Conservation (phyloP, 2,113 vertebrate species). For the Brachyistius frenatus region DNA sequence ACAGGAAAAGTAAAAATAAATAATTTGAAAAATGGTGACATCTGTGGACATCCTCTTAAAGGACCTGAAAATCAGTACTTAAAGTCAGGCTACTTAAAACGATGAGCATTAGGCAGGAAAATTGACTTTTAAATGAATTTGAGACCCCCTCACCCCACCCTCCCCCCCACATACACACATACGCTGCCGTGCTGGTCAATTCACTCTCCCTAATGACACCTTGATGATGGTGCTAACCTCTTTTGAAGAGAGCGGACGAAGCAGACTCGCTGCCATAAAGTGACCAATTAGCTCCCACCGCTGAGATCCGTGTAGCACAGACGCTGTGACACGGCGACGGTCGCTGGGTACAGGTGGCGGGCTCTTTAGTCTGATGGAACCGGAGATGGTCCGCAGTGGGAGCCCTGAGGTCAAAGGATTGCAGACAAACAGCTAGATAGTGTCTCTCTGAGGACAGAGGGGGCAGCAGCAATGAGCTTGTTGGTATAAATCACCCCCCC, state of each 20-base stretch:
- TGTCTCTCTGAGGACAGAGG: conserved; percentile 47
- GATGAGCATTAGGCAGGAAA: conserved; percentile 21
- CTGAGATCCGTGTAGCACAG: conserved; percentile 35
- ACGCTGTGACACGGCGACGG: conserved; percentile 10
- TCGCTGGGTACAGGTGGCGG: conserved; percentile 9
- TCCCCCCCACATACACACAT: background rate
- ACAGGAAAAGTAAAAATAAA: too few relatives aligned
- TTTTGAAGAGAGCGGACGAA: conserved; percentile 22
- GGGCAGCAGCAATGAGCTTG: conserved; percentile 27
- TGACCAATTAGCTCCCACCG: conserved; percentile 62
- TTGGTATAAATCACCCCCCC: conserved; percentile 42
- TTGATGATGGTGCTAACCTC: conserved; percentile 46
- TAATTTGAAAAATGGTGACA: background rate
- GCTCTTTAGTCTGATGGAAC: conserved; percentile 53
- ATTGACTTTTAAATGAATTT: conserved; percentile 38
- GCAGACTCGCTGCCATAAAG: conserved; percentile 37
- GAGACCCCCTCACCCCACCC: conserved; percentile 2
- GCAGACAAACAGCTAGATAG: conserved; percentile 42
- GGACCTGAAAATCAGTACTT: background rate
- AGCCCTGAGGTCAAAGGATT: conserved; percentile 48
- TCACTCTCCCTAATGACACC: conserved; percentile 34
- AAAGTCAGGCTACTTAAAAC: background rate
- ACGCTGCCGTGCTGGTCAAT: conserved; percentile 1
- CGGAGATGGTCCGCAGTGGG: conserved; percentile 13
- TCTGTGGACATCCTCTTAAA: background rate